Percentiles rank a stretch among this genome's conserved stretches.
Conservation (phyloP, 2,888 invertebrate genomes). For the Boloria euphrosyne region DNA sequence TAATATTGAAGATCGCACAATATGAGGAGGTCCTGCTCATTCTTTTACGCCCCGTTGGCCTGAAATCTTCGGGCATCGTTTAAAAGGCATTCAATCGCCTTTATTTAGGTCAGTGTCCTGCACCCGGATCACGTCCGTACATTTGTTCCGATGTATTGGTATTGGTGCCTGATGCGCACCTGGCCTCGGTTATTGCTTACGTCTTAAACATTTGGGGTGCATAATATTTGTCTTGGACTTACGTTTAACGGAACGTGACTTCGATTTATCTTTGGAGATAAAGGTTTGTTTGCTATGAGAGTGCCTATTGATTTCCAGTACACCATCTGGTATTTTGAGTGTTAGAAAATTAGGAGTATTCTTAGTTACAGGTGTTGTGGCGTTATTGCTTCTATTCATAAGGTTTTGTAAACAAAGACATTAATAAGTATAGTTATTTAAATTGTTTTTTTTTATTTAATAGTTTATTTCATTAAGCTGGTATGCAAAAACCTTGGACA, state of each 20-base stretch:
- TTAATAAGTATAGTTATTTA: no score
- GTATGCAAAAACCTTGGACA: no score
- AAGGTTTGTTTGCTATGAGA: slow-evolving; percentile 35
- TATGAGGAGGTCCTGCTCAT: slow-evolving; percentile 12
- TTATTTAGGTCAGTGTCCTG: slow-evolving; percentile 53
- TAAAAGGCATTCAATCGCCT: slow-evolving; percentile 23
- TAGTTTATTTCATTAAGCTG: no score
- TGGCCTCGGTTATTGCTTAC: slow-evolving; percentile 54
- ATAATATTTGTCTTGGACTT: slow-evolving; percentile 46
- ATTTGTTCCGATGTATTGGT: slow-evolving; percentile 77
- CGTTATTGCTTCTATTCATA: not conserved
- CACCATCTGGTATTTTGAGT: slow-evolving; percentile 23
- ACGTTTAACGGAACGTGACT: slow-evolving; percentile 40
- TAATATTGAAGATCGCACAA: not conserved
- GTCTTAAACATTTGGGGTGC: slow-evolving; percentile 44
- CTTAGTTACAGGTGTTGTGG: slow-evolving; percentile 13
- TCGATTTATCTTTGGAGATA: slow-evolving; percentile 39
- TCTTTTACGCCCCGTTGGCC: slow-evolving; percentile 20
- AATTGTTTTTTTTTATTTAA: no score
- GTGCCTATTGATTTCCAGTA: slow-evolving; percentile 34
- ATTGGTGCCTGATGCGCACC: slow-evolving; percentile 67
- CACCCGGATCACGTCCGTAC: slow-evolving; percentile 68
- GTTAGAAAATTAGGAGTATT: slow-evolving; percentile 6
- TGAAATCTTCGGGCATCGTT: slow-evolving; percentile 24
- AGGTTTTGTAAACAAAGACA: not conserved